Percentiles rank a stretch among this genome's conserved stretches.
These are phyloP conservation scores for Rosalia funebris DNA, from an alignment of 2,888 invertebrate species.

Conservation along the genomic window DNA sequence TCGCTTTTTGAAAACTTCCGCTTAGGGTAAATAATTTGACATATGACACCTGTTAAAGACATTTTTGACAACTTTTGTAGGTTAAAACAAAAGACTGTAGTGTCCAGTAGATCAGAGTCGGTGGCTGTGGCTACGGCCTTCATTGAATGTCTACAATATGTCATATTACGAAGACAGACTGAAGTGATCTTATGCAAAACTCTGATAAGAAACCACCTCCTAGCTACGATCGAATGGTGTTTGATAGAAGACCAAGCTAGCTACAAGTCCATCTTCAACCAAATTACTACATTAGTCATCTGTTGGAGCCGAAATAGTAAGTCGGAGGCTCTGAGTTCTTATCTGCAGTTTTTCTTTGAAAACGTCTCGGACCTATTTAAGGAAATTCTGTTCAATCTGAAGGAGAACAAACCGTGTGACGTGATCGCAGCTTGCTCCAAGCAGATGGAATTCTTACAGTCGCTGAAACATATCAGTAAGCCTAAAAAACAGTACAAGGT, in stretches of 20 bases:
- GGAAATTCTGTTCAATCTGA: slow-evolving; percentile 50
- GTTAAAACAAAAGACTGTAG: slow-evolving; percentile 69
- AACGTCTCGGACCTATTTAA: slow-evolving; percentile 58
- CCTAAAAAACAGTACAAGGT: slow-evolving; percentile 66
- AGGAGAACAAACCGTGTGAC: slow-evolving; percentile 43
- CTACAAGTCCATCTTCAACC: slow-evolving; percentile 65
- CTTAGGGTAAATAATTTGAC: slow-evolving; percentile 67
- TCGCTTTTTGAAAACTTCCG: slow-evolving; percentile 77
- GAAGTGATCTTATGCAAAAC: slow-evolving; percentile 62
- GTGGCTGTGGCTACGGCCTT: slow-evolving; percentile 74
- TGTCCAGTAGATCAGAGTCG: slow-evolving; percentile 74
- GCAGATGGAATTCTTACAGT: slow-evolving; percentile 65
- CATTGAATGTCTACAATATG: slow-evolving; percentile 79
- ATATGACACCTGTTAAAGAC: not conserved
- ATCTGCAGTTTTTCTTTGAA: slow-evolving; percentile 62
- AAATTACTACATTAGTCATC: slow-evolving; percentile 66
- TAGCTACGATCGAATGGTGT: slow-evolving; percentile 65
- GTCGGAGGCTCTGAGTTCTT: slow-evolving; percentile 56
- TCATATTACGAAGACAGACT: slow-evolving; percentile 66
- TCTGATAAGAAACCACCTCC: slow-evolving; percentile 63
- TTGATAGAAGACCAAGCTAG: slow-evolving; percentile 61
- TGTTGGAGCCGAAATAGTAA: slow-evolving; percentile 68
- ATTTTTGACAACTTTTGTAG: slow-evolving; percentile 61
- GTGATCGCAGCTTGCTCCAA: slow-evolving; percentile 50
- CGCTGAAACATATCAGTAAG: slow-evolving; percentile 62